phyloP scores from a whole-genome alignment of 2,888 invertebrate species.

The Blomia tropicalis region DNA sequence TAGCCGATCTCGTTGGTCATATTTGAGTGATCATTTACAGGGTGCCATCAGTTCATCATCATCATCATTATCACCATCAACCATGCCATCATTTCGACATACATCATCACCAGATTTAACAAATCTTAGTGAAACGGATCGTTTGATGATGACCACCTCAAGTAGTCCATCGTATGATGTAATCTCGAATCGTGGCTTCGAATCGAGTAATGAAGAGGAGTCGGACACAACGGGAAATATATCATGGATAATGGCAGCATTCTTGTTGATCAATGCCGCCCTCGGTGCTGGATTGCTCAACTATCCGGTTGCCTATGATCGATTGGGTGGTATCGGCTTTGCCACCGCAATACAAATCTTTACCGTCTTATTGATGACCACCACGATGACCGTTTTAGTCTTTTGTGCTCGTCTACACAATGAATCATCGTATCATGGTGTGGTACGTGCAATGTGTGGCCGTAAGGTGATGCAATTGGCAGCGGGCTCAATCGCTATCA shows the following conservation, averaged over 20 bases:
- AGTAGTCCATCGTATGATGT: slow-evolving; percentile 12
- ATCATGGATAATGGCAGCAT: slow-evolving; percentile 30
- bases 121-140: too few species aligned
- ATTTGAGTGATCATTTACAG: too few species aligned
- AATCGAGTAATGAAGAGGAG: neutral
- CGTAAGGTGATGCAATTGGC: slow-evolving; percentile 34
- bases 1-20: too few species aligned
- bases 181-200: neutral
- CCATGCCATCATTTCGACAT: neutral
- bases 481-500: slow-evolving; percentile 35
- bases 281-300: slow-evolving; percentile 33
- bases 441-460: slow-evolving; percentile 37
- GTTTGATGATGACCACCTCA: neutral
- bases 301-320: slow-evolving; percentile 31
- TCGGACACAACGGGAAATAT: neutral
- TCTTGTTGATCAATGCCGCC: slow-evolving; percentile 32
- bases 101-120: neutral
- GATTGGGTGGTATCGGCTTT: slow-evolving; percentile 30
- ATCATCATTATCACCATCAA: neutral
- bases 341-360: slow-evolving; percentile 30
- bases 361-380: slow-evolving; percentile 26
- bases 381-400: slow-evolving; percentile 36
- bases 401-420: slow-evolving; percentile 36
- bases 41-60: neutral
- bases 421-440: slow-evolving; percentile 37